phyloP scores from a whole-genome alignment of 2,113 vertebrate species.

The Lampris incognitus region DNA sequence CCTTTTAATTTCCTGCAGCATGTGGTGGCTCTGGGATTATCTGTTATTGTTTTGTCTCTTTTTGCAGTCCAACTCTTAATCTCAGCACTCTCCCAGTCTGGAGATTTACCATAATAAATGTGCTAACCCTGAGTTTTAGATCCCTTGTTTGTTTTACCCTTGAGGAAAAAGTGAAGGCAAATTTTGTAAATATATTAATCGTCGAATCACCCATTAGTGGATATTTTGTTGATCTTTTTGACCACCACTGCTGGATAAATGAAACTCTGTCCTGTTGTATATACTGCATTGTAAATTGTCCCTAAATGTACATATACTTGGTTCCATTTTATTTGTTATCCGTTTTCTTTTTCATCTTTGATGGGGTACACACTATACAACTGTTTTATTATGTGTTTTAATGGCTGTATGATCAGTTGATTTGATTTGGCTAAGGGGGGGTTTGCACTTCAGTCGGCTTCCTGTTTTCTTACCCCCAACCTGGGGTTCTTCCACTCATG shows the following conservation, averaged over 20 bases:
- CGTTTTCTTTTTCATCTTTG: slow-evolving; percentile 48
- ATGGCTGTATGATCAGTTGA: slow-evolving; percentile 46
- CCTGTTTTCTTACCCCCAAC: slow-evolving; percentile 1
- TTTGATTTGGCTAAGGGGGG: slow-evolving; percentile 52
- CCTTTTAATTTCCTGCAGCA: slow-evolving; percentile 41
- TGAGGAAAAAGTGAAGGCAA: neutral
- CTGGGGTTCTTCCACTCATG: slow-evolving; percentile 35
- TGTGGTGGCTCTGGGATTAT: slow-evolving; percentile 23
- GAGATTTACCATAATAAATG: no score
- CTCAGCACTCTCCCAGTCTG: no score
- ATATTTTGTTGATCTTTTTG: slow-evolving; percentile 17
- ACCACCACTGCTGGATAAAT: slow-evolving; percentile 27
- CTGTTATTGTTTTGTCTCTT: no score
- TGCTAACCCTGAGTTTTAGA: no score
- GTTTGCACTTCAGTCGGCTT: slow-evolving; percentile 40
- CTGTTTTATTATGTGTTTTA: slow-evolving; percentile 58
- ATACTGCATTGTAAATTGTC: slow-evolving; percentile 74
- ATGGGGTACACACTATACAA: slow-evolving; percentile 38
- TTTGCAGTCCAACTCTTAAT: no score
- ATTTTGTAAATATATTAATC: neutral
- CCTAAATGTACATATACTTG: slow-evolving; percentile 63
- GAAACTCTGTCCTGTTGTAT: slow-evolving; percentile 58
- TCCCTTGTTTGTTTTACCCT: neutral
- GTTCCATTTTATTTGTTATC: slow-evolving; percentile 51
- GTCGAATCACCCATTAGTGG: neutral